A percentile compares a stretch with the other conserved stretches of the same genome.
These are phyloP conservation scores for Agrotis exclamationis DNA, from an alignment of 2,888 invertebrate species.

Conservation along the genomic window DNA sequence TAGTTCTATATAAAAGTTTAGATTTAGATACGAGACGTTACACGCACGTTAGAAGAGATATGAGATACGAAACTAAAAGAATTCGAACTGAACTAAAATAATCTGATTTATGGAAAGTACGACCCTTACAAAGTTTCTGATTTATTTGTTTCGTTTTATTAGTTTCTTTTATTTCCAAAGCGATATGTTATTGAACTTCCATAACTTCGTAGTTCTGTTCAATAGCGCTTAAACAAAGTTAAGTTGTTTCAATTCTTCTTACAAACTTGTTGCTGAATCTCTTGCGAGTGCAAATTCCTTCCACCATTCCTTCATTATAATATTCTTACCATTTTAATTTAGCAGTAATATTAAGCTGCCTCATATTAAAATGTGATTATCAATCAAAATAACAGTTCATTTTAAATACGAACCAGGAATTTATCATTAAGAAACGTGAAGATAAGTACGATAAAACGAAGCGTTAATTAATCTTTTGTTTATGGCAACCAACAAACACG, in stretches of 20 bases:
- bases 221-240: constrained; percentile 12
- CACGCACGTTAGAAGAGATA: neutral
- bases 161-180: constrained; percentile 31
- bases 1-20: neutral
- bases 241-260: constrained; percentile 5
- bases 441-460: too few relatives aligned
- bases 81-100: constrained; percentile 18
- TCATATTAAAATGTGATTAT: neutral
- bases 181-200: constrained; percentile 26
- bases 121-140: constrained; percentile 1
- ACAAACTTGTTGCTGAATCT: constrained; percentile 31
- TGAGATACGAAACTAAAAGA: constrained; percentile 17
- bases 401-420: neutral
- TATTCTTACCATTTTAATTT: neutral
- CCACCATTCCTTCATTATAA: too few relatives aligned
- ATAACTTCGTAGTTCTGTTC: constrained; percentile 28
- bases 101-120: constrained; percentile 31
- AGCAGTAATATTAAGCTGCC: too few relatives aligned
- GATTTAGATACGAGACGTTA: too few relatives aligned
- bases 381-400: neutral
- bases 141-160: constrained; percentile 2
- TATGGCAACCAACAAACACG: neutral
- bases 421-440: neutral
- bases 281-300: constrained; percentile 11
- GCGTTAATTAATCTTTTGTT: neutral